Base-by-base conservation (phyloP, 1,140 invertebrate species). In the Calliopsis andreniformis region DNA sequence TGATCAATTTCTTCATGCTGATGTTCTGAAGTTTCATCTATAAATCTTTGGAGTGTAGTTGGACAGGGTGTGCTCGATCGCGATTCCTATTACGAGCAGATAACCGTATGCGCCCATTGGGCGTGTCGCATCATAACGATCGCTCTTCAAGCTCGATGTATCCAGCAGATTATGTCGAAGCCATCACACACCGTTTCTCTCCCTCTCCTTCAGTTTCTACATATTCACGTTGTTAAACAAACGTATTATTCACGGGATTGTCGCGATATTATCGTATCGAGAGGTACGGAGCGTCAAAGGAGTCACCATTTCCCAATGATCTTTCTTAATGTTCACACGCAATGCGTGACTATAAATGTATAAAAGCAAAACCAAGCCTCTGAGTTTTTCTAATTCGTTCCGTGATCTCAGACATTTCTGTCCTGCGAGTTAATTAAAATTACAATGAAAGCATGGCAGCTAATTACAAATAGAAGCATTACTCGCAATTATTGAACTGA, bases 401-500 rank as follows among this genome's bases (percentile, higher is more conserved):
- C 42, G 0, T 18, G 16, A 2, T 43, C 51, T 14, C 3, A 2
- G 10, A 32, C 6, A 14, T 7, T 10, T 23, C 12, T 14, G 18
- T 14, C 4, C 10, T n/a, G 23, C 2, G 35, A 25, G 32, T 68
- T 77, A 75, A 84, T 83, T 69, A 69, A 72, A 84, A 76, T 69
- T 47, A 66, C 55, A 79, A 85, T 84, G 56, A 63, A 75, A 76
- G 14, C 18, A 6, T 28, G 35, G 20, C 49, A 56, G 42, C 56
- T 83, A 83, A 83, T 85, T 84, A 84, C 72, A 49, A 67, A 14
- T 43, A 43, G 45, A 23, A 23, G 75, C 75, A 71, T 69, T 84
- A 81, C 81, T 79, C 78, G 83, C 70, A 76, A 84, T 81, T 85
- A 81, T 58, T 45, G 66, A 81, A 76, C 56, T 53, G 79, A 67